These are phyloP conservation scores for Mermis nigrescens DNA, from an alignment of 2,888 invertebrate genomes.

Conservation along the genomic window DNA sequence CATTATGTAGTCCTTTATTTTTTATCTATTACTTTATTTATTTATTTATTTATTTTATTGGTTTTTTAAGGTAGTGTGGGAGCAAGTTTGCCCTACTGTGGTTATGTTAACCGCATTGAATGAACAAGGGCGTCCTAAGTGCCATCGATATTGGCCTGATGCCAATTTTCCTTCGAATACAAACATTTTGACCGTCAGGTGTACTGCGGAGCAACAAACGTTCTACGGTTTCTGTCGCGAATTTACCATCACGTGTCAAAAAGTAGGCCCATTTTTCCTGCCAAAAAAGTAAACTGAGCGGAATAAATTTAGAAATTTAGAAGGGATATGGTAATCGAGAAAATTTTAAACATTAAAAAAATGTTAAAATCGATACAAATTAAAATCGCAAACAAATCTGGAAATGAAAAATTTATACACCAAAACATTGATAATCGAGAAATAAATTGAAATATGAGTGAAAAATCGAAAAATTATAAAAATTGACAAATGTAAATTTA, in stretches of 20 bases:
- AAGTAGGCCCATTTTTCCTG: slow-evolving; percentile 37
- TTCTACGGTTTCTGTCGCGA: slow-evolving; percentile 65
- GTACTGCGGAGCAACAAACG: slow-evolving; percentile 61
- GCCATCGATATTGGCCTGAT: slow-evolving; percentile 89
- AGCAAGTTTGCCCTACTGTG: slow-evolving; percentile 71
- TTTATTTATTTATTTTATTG: neutral
- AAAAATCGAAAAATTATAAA: too few relatives aligned
- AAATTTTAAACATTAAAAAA: too few relatives aligned
- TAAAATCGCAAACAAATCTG: too few relatives aligned
- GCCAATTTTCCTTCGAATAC: slow-evolving; percentile 47
- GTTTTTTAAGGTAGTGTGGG: slow-evolving; percentile 73
- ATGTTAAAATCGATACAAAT: too few relatives aligned
- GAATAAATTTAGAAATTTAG: too few relatives aligned
- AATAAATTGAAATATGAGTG: too few relatives aligned
- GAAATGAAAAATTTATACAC: too few relatives aligned
- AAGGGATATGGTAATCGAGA: too few relatives aligned
- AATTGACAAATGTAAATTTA: too few relatives aligned
- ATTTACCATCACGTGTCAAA: slow-evolving; percentile 56
- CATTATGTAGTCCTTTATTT: neutral
- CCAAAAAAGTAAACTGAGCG: too few relatives aligned
- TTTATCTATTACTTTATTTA: slow-evolving; percentile 6
- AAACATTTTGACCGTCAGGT: slow-evolving; percentile 46
- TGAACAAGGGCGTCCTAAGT: slow-evolving; percentile 67
- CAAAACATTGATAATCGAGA: too few relatives aligned
- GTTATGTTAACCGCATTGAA: slow-evolving; percentile 91